Evolutionary conservation across 2,797 vertebrate species (phyloP), one percentile per base, ranked within the genome.

Genomic region (Eleutherodactylus coqui): DNA sequence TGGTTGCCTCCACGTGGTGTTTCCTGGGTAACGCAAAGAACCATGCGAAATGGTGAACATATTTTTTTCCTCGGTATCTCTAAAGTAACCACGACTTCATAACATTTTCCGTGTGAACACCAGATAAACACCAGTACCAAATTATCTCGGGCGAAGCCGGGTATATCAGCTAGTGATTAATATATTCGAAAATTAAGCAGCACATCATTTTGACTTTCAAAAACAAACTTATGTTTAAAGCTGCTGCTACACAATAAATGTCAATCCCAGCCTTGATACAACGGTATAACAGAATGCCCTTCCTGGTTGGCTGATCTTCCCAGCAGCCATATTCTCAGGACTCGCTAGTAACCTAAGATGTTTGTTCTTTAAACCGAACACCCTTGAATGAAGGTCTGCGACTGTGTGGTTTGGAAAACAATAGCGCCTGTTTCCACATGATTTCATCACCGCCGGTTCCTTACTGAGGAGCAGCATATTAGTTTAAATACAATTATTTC

Each of bases 391-490:
- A 21, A 70, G 67, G n/a, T 85, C 84, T 75, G 51, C 53, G 21
- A 77, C 62, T 32, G 51, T 79, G 75, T 72, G 80, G 80, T 79
- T 87, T 87, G 82, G 76, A 83, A 83, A 75, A 83, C 75, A 83
- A 87, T 79, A 13, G 64, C 36, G 62, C 36, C 47, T 83, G 55
- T 79, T 79, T 83, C 60, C 41, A 73, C 62, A 72, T 83, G 55
- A 72, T 87, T 73, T 79, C 79, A 86, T 86, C 86, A 62, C 75
- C 32, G 49, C 8, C 6, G 5, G 19, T 45, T 82, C n/a, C 41
- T 82, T 36, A 58, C 73, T 3, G 49, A 72, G 75, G 67, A 79
- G 41, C 29, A 24, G 62, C 62, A 58, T 72, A 84, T 83, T 83
- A 49, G 81, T 60, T 79, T 79, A 83, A 79, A 82, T 55, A 24